Base-by-base conservation (phyloP, 2,888 invertebrate genomes). In the Cremastinae sp. region DNA sequence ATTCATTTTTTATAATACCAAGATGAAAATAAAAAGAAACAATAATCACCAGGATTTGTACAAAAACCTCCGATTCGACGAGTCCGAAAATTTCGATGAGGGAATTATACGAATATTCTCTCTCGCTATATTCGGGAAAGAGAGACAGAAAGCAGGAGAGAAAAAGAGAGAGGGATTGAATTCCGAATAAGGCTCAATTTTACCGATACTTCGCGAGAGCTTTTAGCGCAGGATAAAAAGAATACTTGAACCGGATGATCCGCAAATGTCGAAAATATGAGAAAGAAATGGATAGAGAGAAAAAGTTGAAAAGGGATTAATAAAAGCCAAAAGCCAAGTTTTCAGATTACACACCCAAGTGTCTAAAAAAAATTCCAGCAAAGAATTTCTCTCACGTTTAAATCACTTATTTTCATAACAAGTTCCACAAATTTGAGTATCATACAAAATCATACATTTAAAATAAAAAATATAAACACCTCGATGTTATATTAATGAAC, bases 301-400 rank as follows among this genome's bases (percentile, higher is more conserved):
- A 75, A 72, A 37, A 68, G 68, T 49, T 53, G 2, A 28, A 70
- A 66, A 69, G 61, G 74, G 68, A 73, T 65, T 56, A 78, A 76
- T 76, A 74, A 12, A 72, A 72, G 61, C 62, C 61, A 55, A 55
- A 64, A 45, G 37, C 61, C 45, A 16, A 28, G 28, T 28, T 2
- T 28, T 83, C 28, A 28, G 5, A 28, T 74, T 58, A 59, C 58
- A 68, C 47, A 70, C 66, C 66, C 2, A 28, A 28, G 2, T 28
- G 2, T 28, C 28, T 3, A 28, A 28, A 28, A 28, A 28, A 28
- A 3, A 28, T 28, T n/a, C n/a, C n/a, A 28, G 5, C 28, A 28
- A 28, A n/a, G n/a, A n/a, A n/a, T n/a, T n/a, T n/a, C n/a, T n/a
- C n/a, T n/a, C n/a, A n/a, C n/a, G n/a, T n/a, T n/a, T n/a, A n/a